Conservation (phyloP, 2,797 vertebrate genomes). For the Danio albolineatus region DNA sequence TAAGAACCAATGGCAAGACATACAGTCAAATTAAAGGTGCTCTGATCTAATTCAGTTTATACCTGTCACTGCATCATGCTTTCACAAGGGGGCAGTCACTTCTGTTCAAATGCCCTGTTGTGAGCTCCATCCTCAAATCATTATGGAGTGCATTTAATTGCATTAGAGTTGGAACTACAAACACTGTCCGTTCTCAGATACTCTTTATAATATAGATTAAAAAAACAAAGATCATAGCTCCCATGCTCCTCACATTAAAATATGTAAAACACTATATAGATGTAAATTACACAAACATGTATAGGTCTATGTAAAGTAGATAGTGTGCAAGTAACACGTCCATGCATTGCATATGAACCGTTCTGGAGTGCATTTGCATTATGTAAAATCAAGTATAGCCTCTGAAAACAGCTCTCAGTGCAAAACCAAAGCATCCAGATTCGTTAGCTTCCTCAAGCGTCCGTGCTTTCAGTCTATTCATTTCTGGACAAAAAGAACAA, state of each 20-base stretch:
- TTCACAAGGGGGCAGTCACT: conserved; percentile 83
- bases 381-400: conserved; percentile 10
- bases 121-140: not conserved
- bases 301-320: too few relatives aligned
- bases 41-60: not conserved
- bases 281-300: not conserved
- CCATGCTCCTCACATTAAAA: not conserved
- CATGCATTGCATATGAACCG: not conserved
- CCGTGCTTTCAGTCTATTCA: conserved; percentile 37
- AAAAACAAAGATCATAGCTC: not conserved
- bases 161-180: conserved; percentile 2
- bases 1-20: not conserved
- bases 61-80: conserved; percentile 13
- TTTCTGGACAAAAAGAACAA: conserved; percentile 54
- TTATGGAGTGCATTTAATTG: conserved; percentile 29
- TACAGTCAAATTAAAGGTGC: not conserved
- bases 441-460: conserved; percentile 39
- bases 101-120: conserved; percentile 70
- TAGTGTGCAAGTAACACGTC: not conserved
- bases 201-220: not conserved
- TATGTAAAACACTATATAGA: not conserved
- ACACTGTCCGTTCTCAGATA: not conserved
- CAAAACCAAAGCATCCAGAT: conserved; percentile 10
- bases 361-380: not conserved
- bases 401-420: not conserved